phyloP scores from a whole-genome alignment of 2,113 vertebrate species.

The Urocynchramus pylzowi region DNA sequence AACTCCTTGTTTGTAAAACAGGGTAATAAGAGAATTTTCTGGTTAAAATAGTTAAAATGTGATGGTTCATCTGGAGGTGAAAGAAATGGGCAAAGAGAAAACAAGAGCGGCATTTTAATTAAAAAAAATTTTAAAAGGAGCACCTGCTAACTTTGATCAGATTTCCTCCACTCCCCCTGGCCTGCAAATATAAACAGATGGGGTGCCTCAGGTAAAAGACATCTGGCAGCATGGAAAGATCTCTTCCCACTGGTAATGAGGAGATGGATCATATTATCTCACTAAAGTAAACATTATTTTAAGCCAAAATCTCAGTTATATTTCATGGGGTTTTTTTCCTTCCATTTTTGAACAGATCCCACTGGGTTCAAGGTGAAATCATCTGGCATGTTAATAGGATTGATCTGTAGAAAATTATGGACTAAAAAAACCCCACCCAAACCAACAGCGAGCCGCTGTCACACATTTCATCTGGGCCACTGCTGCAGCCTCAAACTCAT shows the following conservation, averaged over 20 bases:
- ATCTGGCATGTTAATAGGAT: neutral
- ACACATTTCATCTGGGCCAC: neutral
- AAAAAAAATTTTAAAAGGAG: neutral
- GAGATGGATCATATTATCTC: constrained; percentile 20
- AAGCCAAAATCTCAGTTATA: neutral
- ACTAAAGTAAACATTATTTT: constrained; percentile 43
- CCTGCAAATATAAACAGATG: constrained; percentile 54
- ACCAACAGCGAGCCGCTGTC: fast-evolving
- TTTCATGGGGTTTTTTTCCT: neutral
- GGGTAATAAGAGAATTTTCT: neutral
- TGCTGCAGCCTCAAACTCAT: neutral
- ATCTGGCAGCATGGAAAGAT: constrained; percentile 17
- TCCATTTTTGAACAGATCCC: neutral
- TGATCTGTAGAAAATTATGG: neutral
- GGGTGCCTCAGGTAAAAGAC: constrained; percentile 45
- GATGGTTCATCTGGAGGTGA: constrained; percentile 32
- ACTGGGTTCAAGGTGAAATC: neutral
- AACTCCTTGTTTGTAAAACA: neutral
- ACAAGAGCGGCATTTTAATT: constrained; percentile 47
- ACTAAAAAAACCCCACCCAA: neutral
- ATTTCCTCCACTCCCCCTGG: constrained; percentile 41
- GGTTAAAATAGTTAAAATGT: constrained; percentile 17
- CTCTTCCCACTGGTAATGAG: constrained; percentile 44
- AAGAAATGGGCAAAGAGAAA: constrained; percentile 1
- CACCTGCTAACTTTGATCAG: constrained; percentile 61